Base-by-base conservation (phyloP, 1,140 invertebrate genomes). In the Cotesia typhae region DNA sequence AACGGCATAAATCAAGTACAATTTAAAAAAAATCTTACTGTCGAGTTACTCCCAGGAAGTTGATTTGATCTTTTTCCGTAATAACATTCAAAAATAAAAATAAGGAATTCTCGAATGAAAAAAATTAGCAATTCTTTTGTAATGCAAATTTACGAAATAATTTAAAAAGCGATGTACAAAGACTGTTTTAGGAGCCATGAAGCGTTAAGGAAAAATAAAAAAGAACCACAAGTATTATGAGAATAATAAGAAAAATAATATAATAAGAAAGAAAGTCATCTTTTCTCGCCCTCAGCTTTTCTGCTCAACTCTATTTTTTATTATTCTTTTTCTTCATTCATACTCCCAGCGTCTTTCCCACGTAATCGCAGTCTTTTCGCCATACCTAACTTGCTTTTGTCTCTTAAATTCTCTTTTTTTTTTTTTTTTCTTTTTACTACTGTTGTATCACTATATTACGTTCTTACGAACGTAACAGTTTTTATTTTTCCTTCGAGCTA, bases 81-180 rank as follows among this genome's bases (percentile, higher is more conserved):
- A 28, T 28, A 28, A 3, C 1, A 28, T 47, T 47, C 10, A 2
- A 5, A 47, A 9, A 47, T 47, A 47, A 47, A 47, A 47, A 59
- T 59, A 28, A 35, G 4, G 6, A 59, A 59, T 59, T 14, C 20
- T 9, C 5, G 1, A 59, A 35, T 17, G 9, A 17, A 59, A 20
- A 59, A 59, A 59, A 59, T 5, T 28, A 20, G 4, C 3, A 20
- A 59, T 28, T 28, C 57, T 20, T 59, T 59, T 59, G 14, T 17
- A 59, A 59, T 59, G 57, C 14, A 59, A 59, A 59, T 59, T 47
- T 47, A 47, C 41, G 57, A 59, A 20, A 59, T 59, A 59, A 59
- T 20, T 59, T 59, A 20, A 20, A 59, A 20, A 59, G 14, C 9
- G 53, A 20, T 28, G 20, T 28, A 59, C 57, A 7, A 59, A 59